Evolutionary conservation across 2,797 vertebrate genomes (phyloP), one percentile per base, ranked within the genome.

Genomic region (Fundulus diaphanus): DNA sequence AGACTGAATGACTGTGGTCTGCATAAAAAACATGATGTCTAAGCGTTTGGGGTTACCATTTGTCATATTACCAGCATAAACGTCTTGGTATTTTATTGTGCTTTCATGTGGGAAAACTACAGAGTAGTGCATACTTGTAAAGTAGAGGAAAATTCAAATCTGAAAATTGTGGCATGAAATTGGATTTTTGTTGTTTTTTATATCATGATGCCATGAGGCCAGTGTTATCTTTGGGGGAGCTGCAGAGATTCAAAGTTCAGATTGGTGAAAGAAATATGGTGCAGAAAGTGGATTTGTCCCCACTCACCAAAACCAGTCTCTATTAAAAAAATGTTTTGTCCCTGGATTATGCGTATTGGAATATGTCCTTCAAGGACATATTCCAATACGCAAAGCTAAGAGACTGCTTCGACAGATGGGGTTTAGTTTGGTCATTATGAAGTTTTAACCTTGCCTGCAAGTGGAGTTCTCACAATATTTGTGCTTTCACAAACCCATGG

Each of bases 1-100:
- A 85, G 70, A 88, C 84, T 85, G 81, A 67, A 80, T 85, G 74
- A 77, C 78, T 90, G 82, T 66, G 76, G 77, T 68, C 44, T 72
- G 89, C 85, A 88, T 84, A 52, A 59, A 79, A 74, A 80, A 63
- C 54, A 24, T 69, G 18, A 49, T 33, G 51, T 20, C 56, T 72
- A 68, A 29, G 48, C 31, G 29, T 61, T 35, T 22, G 35, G 59
- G 9, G 33, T 37, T 63, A 24, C 59, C 24, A n/a, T 57, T 5
- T 57, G 54, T 57, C 27, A 54, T 33, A 18, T 59, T 59, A 20
- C 16, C 57, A 59, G 7, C 18, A 33, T 27, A 59, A 20, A 33
- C 31, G 3, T 33, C 31, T 20, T 37, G 35, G 18, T 37, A 12
- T 31, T 35, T 42, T 7, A 24, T 37, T 63, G 59, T 12, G 11